Conservation (phyloP, 2,113 vertebrate genomes). For the Illadopsis cleaveri region DNA sequence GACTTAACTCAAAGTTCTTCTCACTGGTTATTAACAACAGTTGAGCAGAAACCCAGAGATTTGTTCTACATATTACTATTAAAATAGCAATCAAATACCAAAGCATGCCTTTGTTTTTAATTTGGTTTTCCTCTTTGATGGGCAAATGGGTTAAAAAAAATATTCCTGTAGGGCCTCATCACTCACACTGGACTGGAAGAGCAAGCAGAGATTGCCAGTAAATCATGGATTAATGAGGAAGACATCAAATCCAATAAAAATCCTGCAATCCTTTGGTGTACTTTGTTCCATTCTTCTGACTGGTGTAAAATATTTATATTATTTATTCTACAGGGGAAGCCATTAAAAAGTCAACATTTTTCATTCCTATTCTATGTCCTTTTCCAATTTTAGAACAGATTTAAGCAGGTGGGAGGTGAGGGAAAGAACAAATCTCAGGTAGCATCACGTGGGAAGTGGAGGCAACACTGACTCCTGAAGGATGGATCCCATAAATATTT, state of each 20-base stretch:
- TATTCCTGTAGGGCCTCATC: background rate
- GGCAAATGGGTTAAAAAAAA: background rate
- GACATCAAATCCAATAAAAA: background rate
- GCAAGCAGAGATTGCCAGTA: background rate
- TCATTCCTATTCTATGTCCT: background rate
- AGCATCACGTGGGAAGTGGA: background rate
- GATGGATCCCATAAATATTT: background rate
- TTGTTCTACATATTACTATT: background rate
- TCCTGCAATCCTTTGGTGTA: background rate
- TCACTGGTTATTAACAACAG: background rate
- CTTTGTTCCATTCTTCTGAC: background rate
- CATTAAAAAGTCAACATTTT: background rate
- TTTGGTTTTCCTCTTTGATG: background rate
- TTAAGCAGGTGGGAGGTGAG: background rate
- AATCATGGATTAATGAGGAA: background rate
- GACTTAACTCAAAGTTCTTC: background rate
- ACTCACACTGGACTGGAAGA: background rate
- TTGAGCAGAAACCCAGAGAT: background rate
- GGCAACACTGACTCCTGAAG: background rate
- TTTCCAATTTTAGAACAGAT: background rate
- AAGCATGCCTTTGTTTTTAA: background rate
- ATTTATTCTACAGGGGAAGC: background rate
- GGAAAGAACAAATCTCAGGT: background rate
- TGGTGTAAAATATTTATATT: background rate
- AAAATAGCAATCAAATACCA: background rate